These are phyloP conservation scores for Drosophila tripunctata DNA, from an alignment of 2,888 invertebrate species.

Conservation along the genomic window DNA sequence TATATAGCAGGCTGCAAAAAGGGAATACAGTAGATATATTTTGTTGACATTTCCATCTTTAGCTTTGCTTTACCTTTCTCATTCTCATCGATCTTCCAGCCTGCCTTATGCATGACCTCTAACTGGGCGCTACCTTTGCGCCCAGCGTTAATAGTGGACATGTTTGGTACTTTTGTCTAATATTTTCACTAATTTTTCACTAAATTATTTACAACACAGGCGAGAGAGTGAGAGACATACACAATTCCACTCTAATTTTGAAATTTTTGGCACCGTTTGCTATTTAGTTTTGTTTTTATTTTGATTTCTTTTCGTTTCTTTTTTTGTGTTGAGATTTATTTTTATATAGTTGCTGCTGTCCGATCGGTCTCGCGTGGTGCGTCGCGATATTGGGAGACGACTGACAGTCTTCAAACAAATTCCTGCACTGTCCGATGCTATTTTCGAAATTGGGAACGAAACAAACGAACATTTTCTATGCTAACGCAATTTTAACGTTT, in stretches of 20 bases:
- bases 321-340: conserved; percentile 44
- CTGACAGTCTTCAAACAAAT: conserved; percentile 59
- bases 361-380: conserved; percentile 26
- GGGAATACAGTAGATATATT: background rate
- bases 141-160: conserved; percentile 42
- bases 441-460: conserved; percentile 65
- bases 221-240: too few species aligned
- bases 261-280: conserved; percentile 71
- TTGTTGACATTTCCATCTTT: conserved; percentile 20
- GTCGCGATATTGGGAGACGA: conserved; percentile 59
- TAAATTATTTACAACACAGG: conserved; percentile 58
- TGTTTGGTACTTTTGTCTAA: too few species aligned
- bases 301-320: conserved; percentile 24
- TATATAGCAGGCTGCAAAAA: conserved; percentile 85
- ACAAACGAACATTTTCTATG: conserved; percentile 26
- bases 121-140: conserved; percentile 57
- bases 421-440: conserved; percentile 57
- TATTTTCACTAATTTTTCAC: conserved; percentile 11
- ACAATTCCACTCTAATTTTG: conserved; percentile 72
- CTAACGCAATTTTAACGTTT: conserved; percentile 19
- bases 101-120: conserved; percentile 79
- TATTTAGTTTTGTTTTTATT: conserved; percentile 31
- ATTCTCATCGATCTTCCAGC: conserved; percentile 81
- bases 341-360: conserved; percentile 44
- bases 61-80: conserved; percentile 78